Conservation (phyloP, 1,140 invertebrate species). For the Thaumatotibia leucotreta region DNA sequence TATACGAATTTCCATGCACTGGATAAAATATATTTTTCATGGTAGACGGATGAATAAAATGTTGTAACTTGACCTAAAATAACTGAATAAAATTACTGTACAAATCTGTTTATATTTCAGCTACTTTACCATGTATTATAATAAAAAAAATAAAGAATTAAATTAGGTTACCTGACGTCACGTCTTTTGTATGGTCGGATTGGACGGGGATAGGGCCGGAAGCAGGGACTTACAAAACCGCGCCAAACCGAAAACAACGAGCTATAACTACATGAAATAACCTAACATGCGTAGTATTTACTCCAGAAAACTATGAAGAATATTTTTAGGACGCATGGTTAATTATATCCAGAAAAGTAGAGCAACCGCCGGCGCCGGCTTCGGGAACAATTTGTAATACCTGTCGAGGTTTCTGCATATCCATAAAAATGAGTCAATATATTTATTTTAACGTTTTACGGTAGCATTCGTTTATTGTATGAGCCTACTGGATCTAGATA, state of each 20-base stretch:
- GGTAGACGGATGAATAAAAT: no score
- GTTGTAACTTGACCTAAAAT: no score
- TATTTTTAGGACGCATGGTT: slow-evolving; percentile 40
- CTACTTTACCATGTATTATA: no score
- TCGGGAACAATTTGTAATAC: background rate
- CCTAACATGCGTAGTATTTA: no score
- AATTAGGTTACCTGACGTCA: background rate
- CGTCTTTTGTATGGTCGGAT: background rate
- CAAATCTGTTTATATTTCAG: no score
- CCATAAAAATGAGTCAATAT: background rate
- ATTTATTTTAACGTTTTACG: background rate
- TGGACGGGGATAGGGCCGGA: background rate
- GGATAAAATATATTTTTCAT: no score
- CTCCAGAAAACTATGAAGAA: slow-evolving; percentile 3
- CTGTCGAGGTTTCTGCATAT: background rate
- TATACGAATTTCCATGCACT: no score
- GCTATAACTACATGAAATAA: no score
- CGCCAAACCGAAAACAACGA: background rate
- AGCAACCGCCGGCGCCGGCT: slow-evolving; percentile 27
- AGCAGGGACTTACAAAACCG: background rate
- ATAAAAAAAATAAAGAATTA: background rate
- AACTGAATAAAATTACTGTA: no score
- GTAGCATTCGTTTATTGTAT: background rate
- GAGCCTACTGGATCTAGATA: background rate
- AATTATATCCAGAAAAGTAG: slow-evolving; percentile 57